Percentiles rank a stretch among this genome's conserved stretches.
Evolutionary conservation across 2,113 vertebrate species (phyloP).

Genomic region (Scortum barcoo): DNA sequence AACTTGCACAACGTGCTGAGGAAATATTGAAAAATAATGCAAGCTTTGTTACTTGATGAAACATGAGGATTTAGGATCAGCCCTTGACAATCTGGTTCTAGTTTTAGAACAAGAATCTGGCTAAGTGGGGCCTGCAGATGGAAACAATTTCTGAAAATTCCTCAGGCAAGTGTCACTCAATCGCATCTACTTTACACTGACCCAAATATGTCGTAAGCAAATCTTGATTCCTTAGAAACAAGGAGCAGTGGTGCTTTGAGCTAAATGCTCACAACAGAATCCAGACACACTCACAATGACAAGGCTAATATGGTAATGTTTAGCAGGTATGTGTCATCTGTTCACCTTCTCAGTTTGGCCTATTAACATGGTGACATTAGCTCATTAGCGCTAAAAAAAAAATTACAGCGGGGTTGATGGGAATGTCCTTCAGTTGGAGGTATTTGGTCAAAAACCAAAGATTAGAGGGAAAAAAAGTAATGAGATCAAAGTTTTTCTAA

Average conservation of each 20-base stretch:
- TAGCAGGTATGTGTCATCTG: neutral
- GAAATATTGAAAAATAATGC: neutral
- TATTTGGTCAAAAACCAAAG: neutral
- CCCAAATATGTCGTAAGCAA: neutral
- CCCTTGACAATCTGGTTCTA: neutral
- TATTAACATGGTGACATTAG: neutral
- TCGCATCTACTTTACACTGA: neutral
- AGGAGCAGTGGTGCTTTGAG: too few relatives aligned
- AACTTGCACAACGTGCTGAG: neutral
- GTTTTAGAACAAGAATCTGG: constrained; percentile 9
- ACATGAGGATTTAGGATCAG: neutral
- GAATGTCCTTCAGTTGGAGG: neutral
- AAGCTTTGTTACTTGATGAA: constrained; percentile 11
- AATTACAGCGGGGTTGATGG: neutral
- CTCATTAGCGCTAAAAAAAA: neutral
- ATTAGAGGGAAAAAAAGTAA: neutral
- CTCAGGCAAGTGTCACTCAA: neutral
- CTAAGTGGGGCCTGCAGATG: neutral
- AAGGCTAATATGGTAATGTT: neutral
- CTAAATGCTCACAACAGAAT: neutral
- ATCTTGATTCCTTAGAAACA: neutral
- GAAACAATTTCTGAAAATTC: neutral
- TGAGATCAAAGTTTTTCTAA: neutral
- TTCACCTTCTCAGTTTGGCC: neutral
- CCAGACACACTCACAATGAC: neutral